Conservation (phyloP, 2,113 vertebrate species). For the Phylloscopus trochiloides region DNA sequence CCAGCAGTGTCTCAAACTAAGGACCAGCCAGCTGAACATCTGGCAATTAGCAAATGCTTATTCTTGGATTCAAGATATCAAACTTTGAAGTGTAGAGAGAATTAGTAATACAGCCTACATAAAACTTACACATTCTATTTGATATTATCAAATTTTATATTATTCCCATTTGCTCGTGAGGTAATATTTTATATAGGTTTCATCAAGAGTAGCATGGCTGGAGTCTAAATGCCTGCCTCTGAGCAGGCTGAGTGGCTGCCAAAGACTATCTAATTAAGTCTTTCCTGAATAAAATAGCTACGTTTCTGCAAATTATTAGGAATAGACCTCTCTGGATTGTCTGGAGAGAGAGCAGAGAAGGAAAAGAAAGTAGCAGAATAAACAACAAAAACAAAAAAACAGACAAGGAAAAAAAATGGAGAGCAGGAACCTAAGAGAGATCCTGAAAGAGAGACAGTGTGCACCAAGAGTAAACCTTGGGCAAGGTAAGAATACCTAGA, state of each 20-base stretch:
- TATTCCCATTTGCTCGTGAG: not conserved
- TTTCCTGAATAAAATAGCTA: not conserved
- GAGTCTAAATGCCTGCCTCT: not conserved
- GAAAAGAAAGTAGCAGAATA: not conserved
- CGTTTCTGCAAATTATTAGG: not conserved
- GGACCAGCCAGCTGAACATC: not conserved
- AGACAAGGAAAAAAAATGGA: not conserved
- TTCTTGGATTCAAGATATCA: not conserved
- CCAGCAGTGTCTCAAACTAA: not conserved
- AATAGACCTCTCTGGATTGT: not conserved
- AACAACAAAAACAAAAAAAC: not conserved
- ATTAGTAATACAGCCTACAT: not conserved
- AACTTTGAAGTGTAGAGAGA: not conserved
- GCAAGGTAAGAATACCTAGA: not conserved
- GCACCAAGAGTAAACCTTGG: not conserved
- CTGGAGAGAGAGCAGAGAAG: not conserved
- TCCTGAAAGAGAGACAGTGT: not conserved
- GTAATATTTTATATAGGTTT: not conserved
- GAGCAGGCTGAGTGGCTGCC: not conserved
- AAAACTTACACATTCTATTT: not conserved
- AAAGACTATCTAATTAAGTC: not conserved
- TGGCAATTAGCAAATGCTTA: not conserved
- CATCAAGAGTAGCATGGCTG: not conserved
- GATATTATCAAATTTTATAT: not conserved
- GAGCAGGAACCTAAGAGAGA: not conserved